Evolutionary conservation across 2,113 vertebrate species (phyloP).

Genomic region (pig (Sus scrofa)): DNA sequence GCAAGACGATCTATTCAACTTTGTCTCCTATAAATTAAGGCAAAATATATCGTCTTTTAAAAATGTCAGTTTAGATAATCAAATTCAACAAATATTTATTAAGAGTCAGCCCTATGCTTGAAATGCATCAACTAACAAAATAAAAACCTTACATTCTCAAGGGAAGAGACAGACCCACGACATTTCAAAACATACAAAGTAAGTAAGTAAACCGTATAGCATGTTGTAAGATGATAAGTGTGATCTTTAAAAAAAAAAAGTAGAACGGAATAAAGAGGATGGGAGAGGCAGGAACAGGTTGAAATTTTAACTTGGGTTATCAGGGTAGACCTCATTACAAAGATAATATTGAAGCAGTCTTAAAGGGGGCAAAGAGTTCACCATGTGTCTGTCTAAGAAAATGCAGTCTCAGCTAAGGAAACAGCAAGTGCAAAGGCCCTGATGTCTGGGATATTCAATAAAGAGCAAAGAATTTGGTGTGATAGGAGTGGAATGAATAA

Average conservation of each 20-base stretch:
- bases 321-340: background rate
- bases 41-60: background rate
- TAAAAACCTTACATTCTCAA: background rate
- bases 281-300: background rate
- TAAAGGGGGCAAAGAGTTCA: background rate
- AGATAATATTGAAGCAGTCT: background rate
- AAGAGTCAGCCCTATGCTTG: background rate
- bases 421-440: background rate
- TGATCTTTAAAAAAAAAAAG: background rate
- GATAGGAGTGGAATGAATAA: background rate
- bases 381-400: background rate
- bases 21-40: background rate
- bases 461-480: background rate
- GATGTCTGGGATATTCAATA: background rate
- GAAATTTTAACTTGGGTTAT: background rate
- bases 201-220: background rate
- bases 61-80: background rate
- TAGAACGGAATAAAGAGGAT: background rate
- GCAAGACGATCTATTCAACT: background rate
- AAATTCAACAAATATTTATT: slow-evolving; percentile 44
- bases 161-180: background rate
- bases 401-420: background rate
- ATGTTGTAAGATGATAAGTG: background rate
- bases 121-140: background rate
- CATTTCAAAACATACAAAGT: background rate